Evolutionary conservation across 37 sponge, comb jelly and placozoan genomes (phyloP).

Genomic region (Beroe ovata): DNA sequence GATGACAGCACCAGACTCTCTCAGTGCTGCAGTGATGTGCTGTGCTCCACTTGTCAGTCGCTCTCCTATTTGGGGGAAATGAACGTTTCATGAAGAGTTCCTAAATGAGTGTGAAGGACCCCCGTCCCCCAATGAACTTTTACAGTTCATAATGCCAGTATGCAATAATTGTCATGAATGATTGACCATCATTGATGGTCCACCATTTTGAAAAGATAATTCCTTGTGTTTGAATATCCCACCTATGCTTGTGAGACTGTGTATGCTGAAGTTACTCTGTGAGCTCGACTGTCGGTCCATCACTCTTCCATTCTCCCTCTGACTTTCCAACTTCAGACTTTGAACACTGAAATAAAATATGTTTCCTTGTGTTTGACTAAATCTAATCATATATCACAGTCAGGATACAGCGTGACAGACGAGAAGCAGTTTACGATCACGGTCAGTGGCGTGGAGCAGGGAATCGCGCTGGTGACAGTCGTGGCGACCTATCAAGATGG

Average conservation of each 20-base stretch:
- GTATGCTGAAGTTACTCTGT: conserved; percentile 31
- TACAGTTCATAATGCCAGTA: too few species aligned
- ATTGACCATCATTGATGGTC: too few species aligned
- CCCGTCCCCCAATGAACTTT: too few species aligned
- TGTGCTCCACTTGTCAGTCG: conserved; percentile 26
- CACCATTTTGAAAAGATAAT: too few species aligned
- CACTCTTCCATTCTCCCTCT: neutral
- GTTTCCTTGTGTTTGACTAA: neutral
- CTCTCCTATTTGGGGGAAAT: too few species aligned
- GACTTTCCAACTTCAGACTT: neutral
- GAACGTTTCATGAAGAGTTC: too few species aligned
- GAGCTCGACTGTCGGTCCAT: conserved; percentile 6
- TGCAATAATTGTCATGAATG: too few species aligned
- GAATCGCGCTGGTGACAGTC: neutral
- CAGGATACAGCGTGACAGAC: conserved; percentile 21
- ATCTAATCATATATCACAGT: neutral
- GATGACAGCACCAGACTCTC: conserved; percentile 5
- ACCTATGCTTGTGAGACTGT: conserved; percentile 26
- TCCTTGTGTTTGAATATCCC: too few species aligned
- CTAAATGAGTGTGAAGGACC: too few species aligned
- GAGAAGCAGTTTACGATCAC: conserved; percentile 13
- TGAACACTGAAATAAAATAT: conserved; percentile 28
- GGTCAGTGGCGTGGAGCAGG: conserved; percentile 13
- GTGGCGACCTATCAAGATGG: neutral
- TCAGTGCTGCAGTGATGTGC: neutral